phyloP scores from a whole-genome alignment of 2,113 vertebrate genomes.

The Platysteira castanea region DNA sequence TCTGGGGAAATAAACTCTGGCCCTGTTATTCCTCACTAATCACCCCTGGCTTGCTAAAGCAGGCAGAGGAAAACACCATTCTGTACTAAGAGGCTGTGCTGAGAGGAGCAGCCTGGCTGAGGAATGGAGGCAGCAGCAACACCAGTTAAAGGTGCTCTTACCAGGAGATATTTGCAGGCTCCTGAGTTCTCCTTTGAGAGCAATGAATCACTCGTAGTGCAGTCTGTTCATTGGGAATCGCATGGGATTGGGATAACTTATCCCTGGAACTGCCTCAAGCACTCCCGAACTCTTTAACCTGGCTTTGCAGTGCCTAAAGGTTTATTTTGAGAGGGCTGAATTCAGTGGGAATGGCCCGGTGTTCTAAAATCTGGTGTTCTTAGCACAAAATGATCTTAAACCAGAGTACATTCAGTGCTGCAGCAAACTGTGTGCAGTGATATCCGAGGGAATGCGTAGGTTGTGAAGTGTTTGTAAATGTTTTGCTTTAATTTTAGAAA shows the following conservation, averaged over 20 bases:
- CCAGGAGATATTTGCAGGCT: not conserved
- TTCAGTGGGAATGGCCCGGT: not conserved
- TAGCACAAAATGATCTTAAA: not conserved
- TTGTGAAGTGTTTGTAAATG: slow-evolving; percentile 4
- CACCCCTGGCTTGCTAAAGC: not conserved
- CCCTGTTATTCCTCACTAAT: not conserved
- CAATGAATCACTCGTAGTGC: rapidly evolving
- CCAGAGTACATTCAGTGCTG: not conserved
- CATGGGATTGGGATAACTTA: not conserved
- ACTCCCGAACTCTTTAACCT: not conserved
- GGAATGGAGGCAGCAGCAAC: not conserved
- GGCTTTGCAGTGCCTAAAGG: not conserved
- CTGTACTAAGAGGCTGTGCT: not conserved
- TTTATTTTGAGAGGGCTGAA: not conserved
- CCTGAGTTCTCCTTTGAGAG: not conserved
- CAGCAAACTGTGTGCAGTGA: not conserved
- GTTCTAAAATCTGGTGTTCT: not conserved
- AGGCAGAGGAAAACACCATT: rapidly evolving
- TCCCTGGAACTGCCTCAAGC: not conserved
- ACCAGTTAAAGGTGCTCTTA: not conserved
- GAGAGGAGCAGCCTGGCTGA: not conserved
- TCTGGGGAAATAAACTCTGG: not conserved
- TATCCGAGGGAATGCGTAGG: rapidly evolving
- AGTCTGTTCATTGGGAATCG: not conserved
- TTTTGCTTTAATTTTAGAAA: not conserved